Conservation (phyloP, 2,797 vertebrate genomes). For the Onychomys arenicola region DNA sequence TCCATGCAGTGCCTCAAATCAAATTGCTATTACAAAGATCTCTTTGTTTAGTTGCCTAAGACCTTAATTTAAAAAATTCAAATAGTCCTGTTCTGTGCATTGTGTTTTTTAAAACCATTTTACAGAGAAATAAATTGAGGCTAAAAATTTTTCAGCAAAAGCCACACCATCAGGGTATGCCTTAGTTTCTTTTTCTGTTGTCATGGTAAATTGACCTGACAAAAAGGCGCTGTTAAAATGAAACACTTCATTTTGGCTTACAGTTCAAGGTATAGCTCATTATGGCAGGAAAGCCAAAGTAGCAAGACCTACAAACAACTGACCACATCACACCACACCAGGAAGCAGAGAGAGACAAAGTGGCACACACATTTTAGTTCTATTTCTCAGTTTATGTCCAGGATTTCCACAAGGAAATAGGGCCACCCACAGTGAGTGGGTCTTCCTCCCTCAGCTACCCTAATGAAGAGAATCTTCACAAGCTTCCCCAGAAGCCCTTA, state of each 20-base stretch:
- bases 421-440: not conserved
- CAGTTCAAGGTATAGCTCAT: not conserved
- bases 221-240: not conserved
- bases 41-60: not conserved
- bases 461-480: not conserved
- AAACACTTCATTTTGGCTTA: not conserved
- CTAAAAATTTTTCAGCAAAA: not conserved
- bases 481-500: too few relatives aligned
- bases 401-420: not conserved
- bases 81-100: not conserved
- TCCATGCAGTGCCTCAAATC: not conserved
- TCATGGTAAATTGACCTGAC: not conserved
- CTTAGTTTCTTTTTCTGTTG: not conserved
- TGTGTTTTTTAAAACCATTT: not conserved
- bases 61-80: not conserved
- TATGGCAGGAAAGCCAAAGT: not conserved
- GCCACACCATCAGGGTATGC: not conserved
- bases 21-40: not conserved
- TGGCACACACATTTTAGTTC: not conserved
- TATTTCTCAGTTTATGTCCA: not conserved
- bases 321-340: too few relatives aligned
- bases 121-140: not conserved
- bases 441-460: not conserved
- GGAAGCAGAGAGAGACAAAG: not conserved
- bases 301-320: not conserved